Evolutionary conservation across 2,113 vertebrate species (phyloP), one percentile per base, ranked within the genome.

Genomic region (Saimiri boliviensis): DNA sequence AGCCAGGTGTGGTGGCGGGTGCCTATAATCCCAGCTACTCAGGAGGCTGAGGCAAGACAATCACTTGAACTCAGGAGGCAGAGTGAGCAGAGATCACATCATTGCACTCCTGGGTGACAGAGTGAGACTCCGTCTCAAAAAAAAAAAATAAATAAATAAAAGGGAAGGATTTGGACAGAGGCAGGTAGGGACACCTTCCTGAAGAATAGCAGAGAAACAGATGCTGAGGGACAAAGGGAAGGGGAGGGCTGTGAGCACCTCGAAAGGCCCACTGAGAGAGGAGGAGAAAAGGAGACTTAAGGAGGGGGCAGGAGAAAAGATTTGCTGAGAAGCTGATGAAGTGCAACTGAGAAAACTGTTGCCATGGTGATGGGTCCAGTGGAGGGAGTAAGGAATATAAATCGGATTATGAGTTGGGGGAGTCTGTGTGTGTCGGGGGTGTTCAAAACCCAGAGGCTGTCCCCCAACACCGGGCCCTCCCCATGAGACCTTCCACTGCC

Each of bases 361-460:
- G 99, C 99, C 99, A 99, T 99, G 99, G 99, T 99, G 99, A 99
- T 94, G 97, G 98, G 99, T 99, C 98, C 99, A 98, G 99, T 98
- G 98, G 98, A 98, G 98, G 99, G 98, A 99, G 98, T 97, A 98
- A 98, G 99, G 98, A 99, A 99, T 98, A 99, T 98, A 99, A 99
- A 99, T 99, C 92, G 88, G 98, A 99, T 99, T 99, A 99, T 97
- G 92, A 89, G 96, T 94, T 95, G 85, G 96, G 97, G 93, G 86
- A 94, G 79, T 68, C 86, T 35, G 74, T 80, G 58, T 77, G 81
- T 56, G 76, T 49, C 20, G 88, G 89, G 95, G 56, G 70, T 81
- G 7, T 0, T 95, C 49, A 0, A 2, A 86, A 93, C 45, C 73
- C 91, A 87, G 77, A 93, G 77, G 52, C 88, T 84, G 54, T 58